phyloP scores from a whole-genome alignment of 2,113 vertebrate species.

The Seriola aureovittata region DNA sequence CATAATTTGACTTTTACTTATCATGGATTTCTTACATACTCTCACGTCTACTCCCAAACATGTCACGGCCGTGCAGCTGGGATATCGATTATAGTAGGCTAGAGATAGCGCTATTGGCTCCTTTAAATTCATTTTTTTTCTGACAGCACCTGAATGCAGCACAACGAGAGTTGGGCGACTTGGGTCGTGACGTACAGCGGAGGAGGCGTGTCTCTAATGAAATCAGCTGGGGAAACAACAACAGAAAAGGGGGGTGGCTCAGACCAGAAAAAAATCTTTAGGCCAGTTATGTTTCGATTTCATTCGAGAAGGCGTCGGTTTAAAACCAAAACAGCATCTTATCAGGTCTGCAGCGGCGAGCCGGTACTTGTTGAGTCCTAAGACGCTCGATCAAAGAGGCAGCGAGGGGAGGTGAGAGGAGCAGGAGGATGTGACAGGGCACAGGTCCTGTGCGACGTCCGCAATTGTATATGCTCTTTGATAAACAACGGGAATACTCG shows the following conservation, averaged over 20 bases:
- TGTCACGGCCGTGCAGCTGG: rapidly evolving
- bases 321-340: background rate
- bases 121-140: background rate
- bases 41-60: background rate
- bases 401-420: slow-evolving; percentile 34
- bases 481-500: slow-evolving; percentile 33
- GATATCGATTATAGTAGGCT: no score
- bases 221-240: slow-evolving; percentile 86
- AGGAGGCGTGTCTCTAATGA: slow-evolving; percentile 75
- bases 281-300: slow-evolving; percentile 42
- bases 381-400: slow-evolving; percentile 25
- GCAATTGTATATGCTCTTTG: slow-evolving; percentile 41
- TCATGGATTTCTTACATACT: background rate
- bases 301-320: background rate
- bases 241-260: slow-evolving; percentile 73
- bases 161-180: slow-evolving; percentile 35
- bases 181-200: slow-evolving; percentile 72
- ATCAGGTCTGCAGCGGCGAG: slow-evolving; percentile 10
- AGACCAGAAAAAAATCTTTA: slow-evolving; percentile 14
- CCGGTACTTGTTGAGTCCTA: slow-evolving; percentile 29
- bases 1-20: no score
- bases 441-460: slow-evolving; percentile 49
- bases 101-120: background rate
- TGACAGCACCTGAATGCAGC: slow-evolving; percentile 54
- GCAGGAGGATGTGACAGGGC: slow-evolving; percentile 72